Percentiles rank a stretch among this genome's conserved stretches.
These are phyloP conservation scores for Callyntrura sp. DNA, from an alignment of 2,888 invertebrate genomes.

Conservation along the genomic window DNA sequence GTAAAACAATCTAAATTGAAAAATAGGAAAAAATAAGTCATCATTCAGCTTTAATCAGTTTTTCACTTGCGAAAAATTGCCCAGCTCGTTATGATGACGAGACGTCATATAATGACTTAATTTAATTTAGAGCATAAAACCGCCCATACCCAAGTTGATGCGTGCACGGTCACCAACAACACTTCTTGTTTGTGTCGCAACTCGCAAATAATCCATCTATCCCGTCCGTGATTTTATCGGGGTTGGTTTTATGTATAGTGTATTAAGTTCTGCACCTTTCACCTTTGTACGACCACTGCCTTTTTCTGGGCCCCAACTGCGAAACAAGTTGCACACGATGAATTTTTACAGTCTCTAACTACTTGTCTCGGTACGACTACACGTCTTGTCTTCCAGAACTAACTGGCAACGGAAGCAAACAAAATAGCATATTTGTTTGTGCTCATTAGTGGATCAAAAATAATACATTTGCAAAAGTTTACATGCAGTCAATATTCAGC, in stretches of 20 bases:
- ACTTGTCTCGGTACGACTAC: too few species aligned
- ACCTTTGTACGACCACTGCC: slow-evolving; percentile 28
- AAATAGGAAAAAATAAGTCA: not conserved
- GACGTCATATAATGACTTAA: slow-evolving; percentile 33
- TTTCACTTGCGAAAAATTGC: slow-evolving; percentile 34
- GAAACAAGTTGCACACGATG: not conserved
- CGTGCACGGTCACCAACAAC: not conserved
- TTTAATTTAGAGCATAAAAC: not conserved
- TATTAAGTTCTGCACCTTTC: too few species aligned
- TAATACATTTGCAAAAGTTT: too few species aligned
- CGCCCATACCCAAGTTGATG: too few species aligned
- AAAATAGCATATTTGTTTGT: too few species aligned
- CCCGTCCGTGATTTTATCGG: not conserved
- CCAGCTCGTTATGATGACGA: not conserved
- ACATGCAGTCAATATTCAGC: too few species aligned
- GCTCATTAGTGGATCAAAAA: too few species aligned
- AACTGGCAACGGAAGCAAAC: too few species aligned
- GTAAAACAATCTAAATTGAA: too few species aligned
- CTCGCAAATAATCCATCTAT: slow-evolving; percentile 18
- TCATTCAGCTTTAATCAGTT: not conserved
- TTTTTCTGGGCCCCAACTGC: not conserved
- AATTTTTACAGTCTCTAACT: not conserved
- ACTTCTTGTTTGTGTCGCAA: not conserved
- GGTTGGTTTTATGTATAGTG: too few species aligned
- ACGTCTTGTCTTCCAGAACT: too few species aligned